Evolutionary conservation across 1,140 invertebrate species (phyloP), one percentile per base, ranked within the genome.

Genomic region (Neuroterus valhalla): DNA sequence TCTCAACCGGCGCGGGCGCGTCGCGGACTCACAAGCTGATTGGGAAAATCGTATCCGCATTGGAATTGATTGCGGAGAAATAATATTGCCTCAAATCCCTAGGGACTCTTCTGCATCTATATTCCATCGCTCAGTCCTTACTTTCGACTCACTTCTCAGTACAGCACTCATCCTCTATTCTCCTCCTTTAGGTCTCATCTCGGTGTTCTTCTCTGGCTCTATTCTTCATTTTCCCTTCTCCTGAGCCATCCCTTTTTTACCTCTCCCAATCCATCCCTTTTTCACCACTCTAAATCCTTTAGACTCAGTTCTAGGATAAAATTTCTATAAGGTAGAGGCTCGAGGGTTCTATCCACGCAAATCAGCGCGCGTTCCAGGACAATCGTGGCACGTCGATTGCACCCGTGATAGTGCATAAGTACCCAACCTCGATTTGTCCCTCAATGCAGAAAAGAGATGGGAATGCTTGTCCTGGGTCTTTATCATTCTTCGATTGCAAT

Each of bases 381-480:
- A 72, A 72, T 72, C 52, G 52, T 26, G 62, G 52, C 62, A 50
- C 31, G 71, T 72, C 71, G 71, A 72, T 72, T 66, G 71, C 71
- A 72, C 71, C n/a, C 55, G 62, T 72, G 71, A 72, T 72, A 66
- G 71, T 62, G 23, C 71, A 66, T 72, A 72, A 67, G 71, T 72
- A 72, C 66, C 50, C 12, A 50, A 50, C 19, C 19, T 21, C 21
- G 8, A 52, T 21, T 52, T 11, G 6, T 52, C 10, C 19, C 19
- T 31, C 23, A 62, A 62, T 62, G 26, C 15, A 31, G 11, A 62
- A 62, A 31, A 31, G 23, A 31, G 31, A 62, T 62, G 23, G 31
- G 52, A 62, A 62, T 62, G 12, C 23, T 55, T 12, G 52, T 62
- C 55, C 31, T 14, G 26, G 12, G 10, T 31, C 15, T 14, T 62